Percentiles rank a stretch among this genome's conserved stretches.
Conservation (phyloP, 2,888 invertebrate genomes). For the Spatulosminthurus flaviceps region DNA sequence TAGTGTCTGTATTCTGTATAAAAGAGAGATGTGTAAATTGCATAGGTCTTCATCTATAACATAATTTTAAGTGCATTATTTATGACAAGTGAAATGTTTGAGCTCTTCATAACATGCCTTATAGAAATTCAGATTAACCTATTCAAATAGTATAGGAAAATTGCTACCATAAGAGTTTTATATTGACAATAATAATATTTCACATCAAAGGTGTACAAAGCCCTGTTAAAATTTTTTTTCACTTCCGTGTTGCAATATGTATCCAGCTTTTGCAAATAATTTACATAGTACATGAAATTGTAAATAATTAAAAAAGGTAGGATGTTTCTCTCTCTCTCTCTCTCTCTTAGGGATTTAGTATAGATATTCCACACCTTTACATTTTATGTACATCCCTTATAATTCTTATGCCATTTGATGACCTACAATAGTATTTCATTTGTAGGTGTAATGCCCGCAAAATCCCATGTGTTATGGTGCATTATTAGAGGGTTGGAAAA, state of each 20-base stretch:
- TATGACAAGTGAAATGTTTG: too few species aligned
- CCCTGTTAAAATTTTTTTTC: not conserved
- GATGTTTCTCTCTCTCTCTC: too few species aligned
- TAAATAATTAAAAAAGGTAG: not conserved
- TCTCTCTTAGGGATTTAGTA: too few species aligned
- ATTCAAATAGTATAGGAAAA: slow-evolving; percentile 3
- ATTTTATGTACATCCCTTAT: not conserved
- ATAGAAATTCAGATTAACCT: not conserved
- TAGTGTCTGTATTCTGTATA: too few species aligned
- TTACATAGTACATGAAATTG: not conserved
- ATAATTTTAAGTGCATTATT: too few species aligned
- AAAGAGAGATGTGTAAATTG: too few species aligned
- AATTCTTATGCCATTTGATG: not conserved
- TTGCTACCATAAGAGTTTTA: not conserved
- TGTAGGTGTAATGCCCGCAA: not conserved
- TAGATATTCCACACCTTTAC: too few species aligned
- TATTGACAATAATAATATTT: slow-evolving; percentile 18
- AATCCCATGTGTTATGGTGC: not conserved
- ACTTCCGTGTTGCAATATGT: slow-evolving; percentile 18
- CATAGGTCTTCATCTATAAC: too few species aligned
- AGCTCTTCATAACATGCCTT: too few species aligned
- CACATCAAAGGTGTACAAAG: not conserved
- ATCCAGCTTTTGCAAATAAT: not conserved
- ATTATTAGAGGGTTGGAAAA: too few species aligned
- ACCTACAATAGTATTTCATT: not conserved